Base-by-base conservation (phyloP, 2,888 invertebrate genomes). In the Mimumesa dahlbomi region DNA sequence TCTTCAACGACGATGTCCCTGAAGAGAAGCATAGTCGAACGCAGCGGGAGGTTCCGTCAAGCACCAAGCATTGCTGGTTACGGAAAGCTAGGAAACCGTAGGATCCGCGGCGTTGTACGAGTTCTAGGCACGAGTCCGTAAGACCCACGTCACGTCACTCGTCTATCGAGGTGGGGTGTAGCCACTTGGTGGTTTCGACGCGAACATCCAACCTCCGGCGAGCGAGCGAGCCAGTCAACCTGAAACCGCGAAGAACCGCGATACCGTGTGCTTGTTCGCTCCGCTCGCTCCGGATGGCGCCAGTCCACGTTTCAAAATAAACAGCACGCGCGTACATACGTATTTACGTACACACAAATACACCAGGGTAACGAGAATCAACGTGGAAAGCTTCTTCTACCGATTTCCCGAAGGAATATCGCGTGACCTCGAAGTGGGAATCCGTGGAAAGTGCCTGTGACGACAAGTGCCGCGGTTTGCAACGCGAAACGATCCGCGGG, bases 231-330 rank as follows among this genome's bases (percentile, higher is more conserved):
- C 82, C 87, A 87, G 87, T 87, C 87, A 86, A 86, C 83, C 83
- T 84, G 83, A 85, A 87, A 87, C 87, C 85, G 85, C 85, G 82
- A 82, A 73, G 75, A 64, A 64, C 29, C 68, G 76, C 73, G 76
- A 75, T 46, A 58, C 42, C 49, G 67, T 36, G 71, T 40, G 56
- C 29, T 46, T 63, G 56, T 46, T 42, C 38, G 52, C 49, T 59
- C 52, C 54, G 61, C 53, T 45, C 31, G n/a, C n/a, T 22, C 25
- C 34, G 65, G 38, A 56, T 29, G 58, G 52, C 73, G 63, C 50
- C 59, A n/a, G 22, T 48, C n/a, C n/a, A n/a, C n/a, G n/a, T n/a
- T n/a, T n/a, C n/a, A n/a, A n/a, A n/a, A n/a, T n/a, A n/a, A n/a
- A n/a, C n/a, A n/a, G n/a, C n/a, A n/a, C n/a, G n/a, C n/a, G n/a